Percentiles rank a stretch among this genome's conserved stretches.
Evolutionary conservation across 1,140 invertebrate species (phyloP).

Genomic region (Theocolax elegans): DNA sequence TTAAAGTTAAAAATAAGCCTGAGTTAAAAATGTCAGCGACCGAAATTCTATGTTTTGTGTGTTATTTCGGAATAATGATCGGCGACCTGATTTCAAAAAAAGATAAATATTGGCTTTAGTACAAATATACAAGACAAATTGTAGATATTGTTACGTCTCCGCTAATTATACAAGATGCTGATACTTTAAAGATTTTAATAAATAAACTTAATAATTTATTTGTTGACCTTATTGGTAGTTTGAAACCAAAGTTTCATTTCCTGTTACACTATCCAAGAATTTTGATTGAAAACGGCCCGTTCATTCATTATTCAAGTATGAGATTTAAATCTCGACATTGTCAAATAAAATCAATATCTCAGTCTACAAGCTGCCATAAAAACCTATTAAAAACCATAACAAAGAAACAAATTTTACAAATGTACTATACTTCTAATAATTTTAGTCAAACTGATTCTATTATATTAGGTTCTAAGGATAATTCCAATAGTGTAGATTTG

Average conservation of each 20-base stretch:
- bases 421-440: neutral
- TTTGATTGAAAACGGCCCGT: constrained; percentile 30
- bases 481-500: no score
- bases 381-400: constrained; percentile 33
- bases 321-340: constrained; percentile 34
- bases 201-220: neutral
- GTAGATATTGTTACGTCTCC: constrained; percentile 19
- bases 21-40: neutral
- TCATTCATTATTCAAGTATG: constrained; percentile 35
- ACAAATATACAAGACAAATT: neutral
- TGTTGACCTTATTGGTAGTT: neutral
- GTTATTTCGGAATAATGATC: neutral
- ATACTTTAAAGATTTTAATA: neutral
- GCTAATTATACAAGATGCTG: neutral
- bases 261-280: constrained; percentile 19
- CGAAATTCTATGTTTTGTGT: neutral
- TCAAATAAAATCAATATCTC: constrained; percentile 32
- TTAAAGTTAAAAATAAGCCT: no score
- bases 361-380: constrained; percentile 27
- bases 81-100: neutral
- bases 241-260: constrained; percentile 37
- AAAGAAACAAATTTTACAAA: constrained; percentile 25
- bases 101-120: constrained; percentile 8
- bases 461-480: neutral
- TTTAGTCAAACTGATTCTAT: neutral